Percentiles rank a stretch among this genome's conserved stretches.
These are phyloP conservation scores for Proctacanthus coquilletti DNA, from an alignment of 1,140 invertebrate genomes.

Conservation along the genomic window DNA sequence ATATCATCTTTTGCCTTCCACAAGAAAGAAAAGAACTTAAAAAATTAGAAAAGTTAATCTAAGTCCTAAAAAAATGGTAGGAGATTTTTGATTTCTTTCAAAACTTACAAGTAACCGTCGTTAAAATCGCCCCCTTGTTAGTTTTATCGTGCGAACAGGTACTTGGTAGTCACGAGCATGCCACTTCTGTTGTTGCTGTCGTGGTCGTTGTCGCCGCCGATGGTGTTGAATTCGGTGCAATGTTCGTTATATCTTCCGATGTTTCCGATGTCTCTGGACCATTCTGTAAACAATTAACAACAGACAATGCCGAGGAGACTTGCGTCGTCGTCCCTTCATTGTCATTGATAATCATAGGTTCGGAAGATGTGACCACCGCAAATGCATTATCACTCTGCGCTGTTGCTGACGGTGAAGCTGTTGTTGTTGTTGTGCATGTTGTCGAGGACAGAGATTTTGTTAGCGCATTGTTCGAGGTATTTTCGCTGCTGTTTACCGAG, in stretches of 20 bases:
- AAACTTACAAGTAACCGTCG: conserved; percentile 30
- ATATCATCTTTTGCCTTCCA: not conserved
- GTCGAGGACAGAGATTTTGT: no score
- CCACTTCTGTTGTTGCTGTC: conserved; percentile 19
- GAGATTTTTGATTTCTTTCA: no score
- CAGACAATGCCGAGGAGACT: conserved; percentile 1
- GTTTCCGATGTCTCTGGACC: no score
- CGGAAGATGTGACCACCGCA: conserved; percentile 6
- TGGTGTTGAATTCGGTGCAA: conserved; percentile 3
- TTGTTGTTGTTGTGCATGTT: conserved; percentile 1
- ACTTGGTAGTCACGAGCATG: conserved; percentile 24
- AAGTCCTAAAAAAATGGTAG: conserved; percentile 9
- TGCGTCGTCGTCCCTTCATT: conserved; percentile 6
- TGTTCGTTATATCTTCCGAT: not conserved
- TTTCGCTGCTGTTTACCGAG: not conserved
- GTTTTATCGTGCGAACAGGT: not conserved
- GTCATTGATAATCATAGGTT: conserved; percentile 13
- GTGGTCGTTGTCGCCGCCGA: not conserved
- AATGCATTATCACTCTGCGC: conserved; percentile 3
- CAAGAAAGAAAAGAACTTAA: conserved; percentile 6
- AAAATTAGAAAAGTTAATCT: conserved; percentile 1
- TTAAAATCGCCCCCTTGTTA: conserved; percentile 10
- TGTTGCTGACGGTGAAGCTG: not conserved
- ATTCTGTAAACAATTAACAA: no score
- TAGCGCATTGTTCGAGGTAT: no score